These are phyloP conservation scores for Siderastrea radians DNA, from an alignment of 92 coral and sea anemone genomes.

Conservation along the genomic window DNA sequence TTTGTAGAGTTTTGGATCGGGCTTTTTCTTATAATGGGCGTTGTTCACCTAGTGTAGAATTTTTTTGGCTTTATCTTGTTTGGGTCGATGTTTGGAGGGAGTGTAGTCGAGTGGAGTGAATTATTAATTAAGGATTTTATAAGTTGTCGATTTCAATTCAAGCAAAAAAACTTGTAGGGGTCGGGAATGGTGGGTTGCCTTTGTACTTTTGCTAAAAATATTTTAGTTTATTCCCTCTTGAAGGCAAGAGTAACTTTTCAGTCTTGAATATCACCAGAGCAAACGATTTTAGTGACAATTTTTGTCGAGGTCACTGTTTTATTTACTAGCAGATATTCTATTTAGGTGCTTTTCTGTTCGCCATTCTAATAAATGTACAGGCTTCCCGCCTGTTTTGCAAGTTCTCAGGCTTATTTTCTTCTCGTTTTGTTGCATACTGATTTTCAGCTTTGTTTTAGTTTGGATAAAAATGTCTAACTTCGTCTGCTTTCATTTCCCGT, in stretches of 20 bases:
- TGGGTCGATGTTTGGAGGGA: constrained; percentile 71
- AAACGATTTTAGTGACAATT: neutral
- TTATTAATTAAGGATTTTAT: constrained; percentile 61
- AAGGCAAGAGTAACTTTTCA: neutral
- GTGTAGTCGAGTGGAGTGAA: constrained; percentile 64
- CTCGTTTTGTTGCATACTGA: neutral
- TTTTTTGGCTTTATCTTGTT: constrained; percentile 56
- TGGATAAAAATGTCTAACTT: neutral
- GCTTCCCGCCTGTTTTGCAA: constrained; percentile 11
- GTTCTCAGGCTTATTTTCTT: neutral
- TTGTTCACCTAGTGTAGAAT: constrained; percentile 50
- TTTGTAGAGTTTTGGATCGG: constrained; percentile 32
- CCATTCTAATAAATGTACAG: neutral
- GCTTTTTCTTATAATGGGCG: constrained; percentile 61
- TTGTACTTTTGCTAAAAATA: constrained; percentile 3
- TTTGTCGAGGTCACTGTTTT: neutral
- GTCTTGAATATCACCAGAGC: neutral
- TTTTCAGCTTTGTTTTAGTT: neutral
- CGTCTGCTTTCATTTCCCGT: constrained; percentile 21
- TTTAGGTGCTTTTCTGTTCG: constrained; percentile 23
- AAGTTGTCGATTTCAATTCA: constrained; percentile 68
- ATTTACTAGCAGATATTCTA: constrained; percentile 17
- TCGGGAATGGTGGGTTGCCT: neutral
- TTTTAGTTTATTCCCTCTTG: neutral
- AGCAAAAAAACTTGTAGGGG: constrained; percentile 5